A percentile compares a stretch with the other conserved stretches of the same genome.
Conservation (phyloP, 2,113 vertebrate genomes). For the Lamprologus callipterus region DNA sequence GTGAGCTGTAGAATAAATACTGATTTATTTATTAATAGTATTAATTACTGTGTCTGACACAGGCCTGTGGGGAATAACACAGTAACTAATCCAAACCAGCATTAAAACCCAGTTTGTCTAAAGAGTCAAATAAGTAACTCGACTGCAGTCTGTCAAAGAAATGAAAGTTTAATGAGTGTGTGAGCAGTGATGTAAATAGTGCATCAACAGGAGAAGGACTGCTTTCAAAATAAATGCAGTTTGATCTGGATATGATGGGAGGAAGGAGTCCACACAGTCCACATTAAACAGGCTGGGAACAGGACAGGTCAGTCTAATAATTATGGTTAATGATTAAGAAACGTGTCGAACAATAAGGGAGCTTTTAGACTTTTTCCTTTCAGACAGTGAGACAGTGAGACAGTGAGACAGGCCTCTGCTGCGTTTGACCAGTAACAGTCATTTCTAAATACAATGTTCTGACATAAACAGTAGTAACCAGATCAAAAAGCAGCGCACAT, state of each 20-base stretch:
- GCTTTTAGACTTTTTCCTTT: background rate
- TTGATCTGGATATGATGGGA: background rate
- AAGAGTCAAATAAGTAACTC: background rate
- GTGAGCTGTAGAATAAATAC: background rate
- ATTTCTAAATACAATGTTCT: background rate
- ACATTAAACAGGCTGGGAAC: background rate
- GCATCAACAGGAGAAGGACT: background rate
- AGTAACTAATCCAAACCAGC: background rate
- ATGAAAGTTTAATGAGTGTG: background rate
- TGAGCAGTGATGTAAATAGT: background rate
- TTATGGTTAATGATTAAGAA: background rate
- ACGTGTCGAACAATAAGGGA: background rate
- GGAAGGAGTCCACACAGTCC: background rate
- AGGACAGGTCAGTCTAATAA: background rate
- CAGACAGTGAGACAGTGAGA: background rate
- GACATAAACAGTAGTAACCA: too few relatives aligned
- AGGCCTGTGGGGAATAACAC: background rate
- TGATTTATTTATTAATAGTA: background rate
- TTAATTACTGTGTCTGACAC: background rate
- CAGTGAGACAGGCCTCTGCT: background rate
- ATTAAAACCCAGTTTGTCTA: background rate
- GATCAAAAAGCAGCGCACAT: rapidly evolving
- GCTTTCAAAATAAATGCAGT: background rate
- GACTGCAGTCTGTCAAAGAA: background rate
- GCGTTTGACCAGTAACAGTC: background rate